A percentile compares a stretch with the other conserved stretches of the same genome.
phyloP scores from a whole-genome alignment of 53 echinoderm and acorn worm genomes.

The Patiria pectinifera region DNA sequence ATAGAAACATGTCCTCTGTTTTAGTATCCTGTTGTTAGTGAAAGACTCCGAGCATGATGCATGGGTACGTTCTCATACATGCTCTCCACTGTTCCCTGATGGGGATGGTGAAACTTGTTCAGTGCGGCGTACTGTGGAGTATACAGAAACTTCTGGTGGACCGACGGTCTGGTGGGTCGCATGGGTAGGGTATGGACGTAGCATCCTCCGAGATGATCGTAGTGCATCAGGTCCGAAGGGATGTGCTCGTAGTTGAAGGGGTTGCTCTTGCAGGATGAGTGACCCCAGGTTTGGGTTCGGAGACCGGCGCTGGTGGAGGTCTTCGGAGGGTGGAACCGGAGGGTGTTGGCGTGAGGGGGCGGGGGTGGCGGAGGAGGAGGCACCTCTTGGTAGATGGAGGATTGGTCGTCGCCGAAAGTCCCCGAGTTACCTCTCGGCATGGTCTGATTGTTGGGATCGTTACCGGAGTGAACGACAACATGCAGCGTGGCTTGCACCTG shows the following conservation, averaged over 20 bases:
- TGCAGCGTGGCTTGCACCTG: conserved; percentile 93
- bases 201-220: conserved; percentile 56
- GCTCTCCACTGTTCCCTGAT: conserved; percentile 28
- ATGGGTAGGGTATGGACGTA: conserved; percentile 64
- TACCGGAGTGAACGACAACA: conserved; percentile 92
- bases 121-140: conserved; percentile 19
- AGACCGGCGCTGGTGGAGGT: conserved; percentile 16
- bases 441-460: conserved; percentile 60
- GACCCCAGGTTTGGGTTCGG: conserved; percentile 40
- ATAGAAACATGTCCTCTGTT: background rate
- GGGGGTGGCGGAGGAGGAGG: conserved; percentile 62
- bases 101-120: background rate
- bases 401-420: conserved; percentile 44
- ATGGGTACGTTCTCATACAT: conserved; percentile 48
- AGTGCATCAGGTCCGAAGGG: conserved; percentile 47
- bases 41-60: conserved; percentile 9
- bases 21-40: conserved; percentile 41
- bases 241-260: conserved; percentile 16
- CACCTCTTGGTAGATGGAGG: conserved; percentile 65
- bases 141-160: conserved; percentile 16
- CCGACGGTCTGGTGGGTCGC: background rate
- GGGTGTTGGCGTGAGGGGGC: conserved; percentile 17
- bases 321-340: conserved; percentile 17
- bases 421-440: conserved; percentile 33
- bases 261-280: conserved; percentile 48